phyloP scores from a whole-genome alignment of 2,888 invertebrate genomes.

The Eugnorisma glareosa region DNA sequence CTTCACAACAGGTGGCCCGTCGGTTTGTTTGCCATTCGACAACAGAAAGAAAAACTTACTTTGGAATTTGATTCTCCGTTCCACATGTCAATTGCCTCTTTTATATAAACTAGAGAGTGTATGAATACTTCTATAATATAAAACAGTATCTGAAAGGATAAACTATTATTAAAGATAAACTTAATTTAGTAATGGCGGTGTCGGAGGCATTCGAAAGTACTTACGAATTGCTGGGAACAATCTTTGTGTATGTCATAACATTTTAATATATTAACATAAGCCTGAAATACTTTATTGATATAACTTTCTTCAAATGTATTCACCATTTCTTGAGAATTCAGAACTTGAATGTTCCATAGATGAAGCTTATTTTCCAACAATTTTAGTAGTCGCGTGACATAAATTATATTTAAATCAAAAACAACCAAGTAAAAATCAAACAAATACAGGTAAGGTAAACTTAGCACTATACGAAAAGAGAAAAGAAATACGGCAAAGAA shows the following conservation, averaged over 20 bases:
- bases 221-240: slow-evolving; percentile 28
- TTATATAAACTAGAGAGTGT: slow-evolving; percentile 21
- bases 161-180: not conserved
- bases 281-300: slow-evolving; percentile 10
- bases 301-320: not conserved
- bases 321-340: not conserved
- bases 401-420: slow-evolving; percentile 30
- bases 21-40: too few relatives aligned
- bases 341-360: slow-evolving; percentile 32
- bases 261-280: slow-evolving; percentile 32
- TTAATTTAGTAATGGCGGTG: too few relatives aligned
- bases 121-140: slow-evolving; percentile 22
- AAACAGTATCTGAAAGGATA: slow-evolving; percentile 5
- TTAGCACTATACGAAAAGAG: not conserved
- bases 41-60: not conserved
- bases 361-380: slow-evolving; percentile 20
- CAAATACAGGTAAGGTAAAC: not conserved
- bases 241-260: slow-evolving; percentile 38
- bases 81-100: not conserved
- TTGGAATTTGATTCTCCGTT: not conserved
- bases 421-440: not conserved
- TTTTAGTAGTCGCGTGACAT: slow-evolving; percentile 12
- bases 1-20: too few relatives aligned
- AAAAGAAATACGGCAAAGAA: too few relatives aligned
- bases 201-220: not conserved